Evolutionary conservation across 2,113 vertebrate genomes (phyloP), one percentile per base, ranked within the genome.

Genomic region (Cyrtonyx montezumae): DNA sequence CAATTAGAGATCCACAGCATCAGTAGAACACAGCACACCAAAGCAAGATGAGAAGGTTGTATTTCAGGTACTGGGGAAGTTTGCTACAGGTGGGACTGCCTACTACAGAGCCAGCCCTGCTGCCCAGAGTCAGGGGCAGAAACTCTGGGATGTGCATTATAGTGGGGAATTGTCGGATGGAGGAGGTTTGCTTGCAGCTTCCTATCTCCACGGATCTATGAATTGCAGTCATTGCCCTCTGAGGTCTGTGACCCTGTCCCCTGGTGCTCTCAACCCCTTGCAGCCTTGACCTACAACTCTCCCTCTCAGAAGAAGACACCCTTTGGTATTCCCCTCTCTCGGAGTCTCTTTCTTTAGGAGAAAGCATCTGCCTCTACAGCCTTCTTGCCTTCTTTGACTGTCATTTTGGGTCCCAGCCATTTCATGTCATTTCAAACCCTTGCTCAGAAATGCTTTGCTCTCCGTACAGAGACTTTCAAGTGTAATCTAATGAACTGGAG

Each of bases 361-460:
- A 81, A 94, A 70, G 91, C 89, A 93, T 90, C 84, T 94, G 91
- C 75, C 70, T 69, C 76, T 6, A 0, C 59, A 91, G 79, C 73
- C 83, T 84, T 79, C n/a, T 79, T 30, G 36, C 26, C 43, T 48
- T 73, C 61, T 34, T 43, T 75, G 87, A 63, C 87, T 80, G 78
- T 87, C 92, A 43, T 86, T 88, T 77, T 96, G 96, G 91, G 88
- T 93, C 86, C 79, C 73, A 48, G 95, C 91, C 91, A 91, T 82
- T 80, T 77, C 67, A 82, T 95, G 93, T 92, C 93, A 96, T 97
- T 97, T 91, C 96, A 95, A 91, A 93, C 96, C 89, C 91, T 91
- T 91, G 90, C 85, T 94, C 78, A 95, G 94, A 96, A 97, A 97
- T 96, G 96, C 97, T 96, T 96, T 93, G 68, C 91, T 91, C 94